A percentile compares a stretch with the other conserved stretches of the same genome.
Conservation (phyloP, 1,140 invertebrate species). For the Rhopalosiphum maidis region DNA sequence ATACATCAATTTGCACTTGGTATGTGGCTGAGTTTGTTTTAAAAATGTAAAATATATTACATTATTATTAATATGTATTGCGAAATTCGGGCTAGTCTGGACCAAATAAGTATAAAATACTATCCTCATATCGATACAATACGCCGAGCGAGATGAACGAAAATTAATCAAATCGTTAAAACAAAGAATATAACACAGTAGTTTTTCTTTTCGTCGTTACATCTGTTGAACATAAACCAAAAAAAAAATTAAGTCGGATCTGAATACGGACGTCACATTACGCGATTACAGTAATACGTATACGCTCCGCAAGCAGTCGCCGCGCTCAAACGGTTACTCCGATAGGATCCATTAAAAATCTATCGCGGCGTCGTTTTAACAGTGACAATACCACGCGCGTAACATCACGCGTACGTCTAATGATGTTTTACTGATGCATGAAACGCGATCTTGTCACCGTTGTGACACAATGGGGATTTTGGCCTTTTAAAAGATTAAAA, state of each 20-base stretch:
- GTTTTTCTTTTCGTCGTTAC: background rate
- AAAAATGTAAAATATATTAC: background rate
- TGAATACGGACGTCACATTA: background rate
- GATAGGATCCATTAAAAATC: conserved; percentile 15
- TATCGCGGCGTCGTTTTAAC: background rate
- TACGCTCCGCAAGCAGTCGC: background rate
- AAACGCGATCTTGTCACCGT: conserved; percentile 54
- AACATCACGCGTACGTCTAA: conserved; percentile 34
- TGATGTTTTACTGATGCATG: conserved; percentile 54
- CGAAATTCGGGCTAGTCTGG: too few relatives aligned
- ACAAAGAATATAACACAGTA: background rate
- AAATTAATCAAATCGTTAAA: background rate
- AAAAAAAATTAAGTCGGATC: background rate
- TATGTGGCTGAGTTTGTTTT: background rate
- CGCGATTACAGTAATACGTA: background rate
- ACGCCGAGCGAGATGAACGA: background rate
- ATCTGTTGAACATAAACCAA: background rate
- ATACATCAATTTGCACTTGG: background rate
- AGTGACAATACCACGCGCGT: background rate
- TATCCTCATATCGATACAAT: background rate
- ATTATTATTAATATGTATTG: background rate
- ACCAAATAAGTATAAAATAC: too few relatives aligned
- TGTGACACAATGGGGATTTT: conserved; percentile 47
- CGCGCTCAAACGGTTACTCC: background rate
- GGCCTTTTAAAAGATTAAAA: conserved; percentile 56